Evolutionary conservation across 2,113 vertebrate species (phyloP), one percentile per base, ranked within the genome.

Genomic region (Lophura nycthemera): DNA sequence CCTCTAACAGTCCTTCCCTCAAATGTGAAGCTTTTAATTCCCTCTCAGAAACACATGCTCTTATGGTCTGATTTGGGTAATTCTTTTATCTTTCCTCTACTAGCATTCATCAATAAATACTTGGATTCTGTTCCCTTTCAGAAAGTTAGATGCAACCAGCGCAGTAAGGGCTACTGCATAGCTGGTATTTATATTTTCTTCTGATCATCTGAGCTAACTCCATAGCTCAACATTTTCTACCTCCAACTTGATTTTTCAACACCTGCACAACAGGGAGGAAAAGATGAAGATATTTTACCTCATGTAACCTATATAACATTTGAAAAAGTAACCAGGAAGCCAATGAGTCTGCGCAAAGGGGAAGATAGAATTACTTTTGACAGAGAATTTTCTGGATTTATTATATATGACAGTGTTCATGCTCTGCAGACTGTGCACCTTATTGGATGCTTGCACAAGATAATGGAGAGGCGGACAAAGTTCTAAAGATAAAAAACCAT

Each of bases 331-430:
- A 63, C 11, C 45, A 64, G 59, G 36, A 85, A 84, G 14, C 32
- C 72, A 76, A 0, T 40, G 57, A 78, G 8, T 54, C 60, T 82
- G 10, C 29, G 36, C 45, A 42, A 64, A 86, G 72, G 14, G 27
- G 29, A 78, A 76, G 42, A 30, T 59, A 5, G 22, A 78, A 42
- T 80, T 89, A 73, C n/a, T 38, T 70, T 11, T 70, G 61, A 45
- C 43, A 88, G 40, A 83, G 52, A 63, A 64, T 83, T 79, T 91
- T 86, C 71, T 82, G 34, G 8, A 47, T 86, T 83, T 93, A 75
- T 30, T 38, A 76, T 56, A 11, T 52, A 29, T 7, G 30, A 83
- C 93, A 95, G 50, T 50, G 78, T 52, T 42, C 14, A 60, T 47
- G 16, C 30, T 56, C 45, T 73, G 36, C 42, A 36, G 4, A 6